These are phyloP conservation scores for Druon quercuslanigerum DNA, from an alignment of 1,140 invertebrate genomes.

Conservation along the genomic window DNA sequence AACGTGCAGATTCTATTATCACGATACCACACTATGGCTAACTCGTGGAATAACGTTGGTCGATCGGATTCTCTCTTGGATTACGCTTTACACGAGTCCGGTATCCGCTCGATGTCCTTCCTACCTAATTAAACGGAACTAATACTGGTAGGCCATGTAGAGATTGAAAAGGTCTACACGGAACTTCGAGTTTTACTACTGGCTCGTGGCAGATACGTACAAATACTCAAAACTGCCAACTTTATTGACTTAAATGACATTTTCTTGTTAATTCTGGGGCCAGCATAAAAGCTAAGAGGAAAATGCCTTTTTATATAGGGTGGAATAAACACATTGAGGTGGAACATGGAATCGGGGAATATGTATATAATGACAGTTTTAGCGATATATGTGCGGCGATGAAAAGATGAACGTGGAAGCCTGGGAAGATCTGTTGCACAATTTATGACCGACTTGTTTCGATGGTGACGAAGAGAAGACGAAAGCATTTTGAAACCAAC, in stretches of 20 bases:
- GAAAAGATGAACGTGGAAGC: constrained; percentile 29
- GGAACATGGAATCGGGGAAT: background rate
- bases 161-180: constrained; percentile 38
- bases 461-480: background rate
- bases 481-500: background rate
- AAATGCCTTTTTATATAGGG: background rate
- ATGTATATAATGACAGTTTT: constrained; percentile 3
- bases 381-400: background rate
- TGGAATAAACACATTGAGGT: background rate
- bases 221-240: too few species aligned
- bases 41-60: constrained; percentile 53
- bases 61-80: constrained; percentile 60
- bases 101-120: constrained; percentile 47
- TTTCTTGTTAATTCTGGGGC: background rate
- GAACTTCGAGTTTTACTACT: background rate
- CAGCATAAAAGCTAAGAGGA: background rate
- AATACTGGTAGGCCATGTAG: constrained; percentile 53
- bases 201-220: background rate
- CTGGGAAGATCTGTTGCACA: background rate
- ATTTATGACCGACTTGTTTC: constrained; percentile 1
- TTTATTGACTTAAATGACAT: too few species aligned
- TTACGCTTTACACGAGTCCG: constrained; percentile 62
- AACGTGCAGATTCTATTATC: constrained; percentile 66
- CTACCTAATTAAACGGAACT: constrained; percentile 66
- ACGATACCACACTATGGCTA: constrained; percentile 40